Conservation (phyloP, 2,113 vertebrate genomes). For the human region DNA sequence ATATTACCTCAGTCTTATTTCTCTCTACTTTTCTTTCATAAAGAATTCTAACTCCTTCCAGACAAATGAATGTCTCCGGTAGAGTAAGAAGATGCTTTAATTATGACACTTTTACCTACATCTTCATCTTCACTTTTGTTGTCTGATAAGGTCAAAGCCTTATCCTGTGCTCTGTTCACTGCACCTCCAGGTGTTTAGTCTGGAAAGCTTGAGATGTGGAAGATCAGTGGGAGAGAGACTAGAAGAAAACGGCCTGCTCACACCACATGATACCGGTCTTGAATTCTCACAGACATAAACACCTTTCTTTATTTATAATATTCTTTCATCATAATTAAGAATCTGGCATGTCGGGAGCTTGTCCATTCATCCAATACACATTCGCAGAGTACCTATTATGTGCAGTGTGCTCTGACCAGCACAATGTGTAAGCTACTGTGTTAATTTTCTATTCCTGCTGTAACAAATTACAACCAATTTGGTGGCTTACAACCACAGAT, state of each 20-base stretch:
- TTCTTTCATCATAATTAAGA: background rate
- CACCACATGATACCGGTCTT: background rate
- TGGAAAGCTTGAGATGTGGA: background rate
- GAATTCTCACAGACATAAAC: background rate
- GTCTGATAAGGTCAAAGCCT: background rate
- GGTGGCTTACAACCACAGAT: background rate
- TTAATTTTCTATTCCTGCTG: background rate
- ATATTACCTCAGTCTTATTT: background rate
- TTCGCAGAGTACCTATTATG: background rate
- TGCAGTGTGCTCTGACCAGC: background rate
- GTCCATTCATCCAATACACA: background rate
- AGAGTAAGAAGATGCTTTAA: background rate
- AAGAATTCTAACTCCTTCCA: background rate
- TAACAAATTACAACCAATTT: background rate
- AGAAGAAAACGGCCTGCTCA: background rate
- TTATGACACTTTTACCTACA: background rate
- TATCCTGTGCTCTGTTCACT: background rate
- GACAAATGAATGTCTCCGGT: background rate
- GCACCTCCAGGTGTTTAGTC: background rate
- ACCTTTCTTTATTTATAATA: background rate
- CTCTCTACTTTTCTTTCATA: background rate
- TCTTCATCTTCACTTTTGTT: background rate
- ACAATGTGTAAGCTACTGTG: background rate
- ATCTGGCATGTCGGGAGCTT: background rate
- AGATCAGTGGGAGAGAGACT: background rate